Conservation (phyloP, 2,113 vertebrate genomes). For the Pangasianodon hypophthalmus region DNA sequence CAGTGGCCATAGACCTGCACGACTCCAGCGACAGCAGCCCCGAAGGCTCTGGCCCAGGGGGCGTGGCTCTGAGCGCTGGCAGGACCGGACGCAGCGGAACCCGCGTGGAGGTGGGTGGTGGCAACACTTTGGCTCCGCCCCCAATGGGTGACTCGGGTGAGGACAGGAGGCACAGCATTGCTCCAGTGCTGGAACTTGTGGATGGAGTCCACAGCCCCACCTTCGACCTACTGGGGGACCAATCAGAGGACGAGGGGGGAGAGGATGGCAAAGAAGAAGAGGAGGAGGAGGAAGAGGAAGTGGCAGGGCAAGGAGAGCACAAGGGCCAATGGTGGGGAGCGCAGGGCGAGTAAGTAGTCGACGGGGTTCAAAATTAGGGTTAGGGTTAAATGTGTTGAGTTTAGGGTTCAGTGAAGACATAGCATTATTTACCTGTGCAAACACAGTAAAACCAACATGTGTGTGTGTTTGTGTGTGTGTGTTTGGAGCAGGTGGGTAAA, state of each 20-base stretch:
- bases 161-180: constrained; percentile 79
- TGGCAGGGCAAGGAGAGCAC: constrained; percentile 59
- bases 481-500: constrained; percentile 76
- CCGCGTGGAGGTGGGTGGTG: constrained; percentile 63
- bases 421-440: not conserved
- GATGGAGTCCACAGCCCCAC: constrained; percentile 72
- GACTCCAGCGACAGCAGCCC: constrained; percentile 78
- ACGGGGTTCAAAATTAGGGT: not conserved
- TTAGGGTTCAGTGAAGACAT: not conserved
- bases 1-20: constrained; percentile 80
- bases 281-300: constrained; percentile 43
- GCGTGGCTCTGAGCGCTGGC: constrained; percentile 21
- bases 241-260: constrained; percentile 79
- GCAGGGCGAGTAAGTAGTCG: constrained; percentile 70
- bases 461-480: constrained; percentile 38
- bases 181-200: constrained; percentile 79
- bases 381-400: not conserved
- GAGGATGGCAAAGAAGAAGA: constrained; percentile 77
- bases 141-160: constrained; percentile 62
- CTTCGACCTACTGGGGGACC: constrained; percentile 81
- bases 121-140: constrained; percentile 75
- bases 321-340: constrained; percentile 74
- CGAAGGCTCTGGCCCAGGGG: constrained; percentile 64
- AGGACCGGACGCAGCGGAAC: constrained; percentile 64
- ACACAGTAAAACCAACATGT: constrained; percentile 33